Base-by-base conservation (phyloP, 1,140 invertebrate species). In the Aphelenchoides besseyi region DNA sequence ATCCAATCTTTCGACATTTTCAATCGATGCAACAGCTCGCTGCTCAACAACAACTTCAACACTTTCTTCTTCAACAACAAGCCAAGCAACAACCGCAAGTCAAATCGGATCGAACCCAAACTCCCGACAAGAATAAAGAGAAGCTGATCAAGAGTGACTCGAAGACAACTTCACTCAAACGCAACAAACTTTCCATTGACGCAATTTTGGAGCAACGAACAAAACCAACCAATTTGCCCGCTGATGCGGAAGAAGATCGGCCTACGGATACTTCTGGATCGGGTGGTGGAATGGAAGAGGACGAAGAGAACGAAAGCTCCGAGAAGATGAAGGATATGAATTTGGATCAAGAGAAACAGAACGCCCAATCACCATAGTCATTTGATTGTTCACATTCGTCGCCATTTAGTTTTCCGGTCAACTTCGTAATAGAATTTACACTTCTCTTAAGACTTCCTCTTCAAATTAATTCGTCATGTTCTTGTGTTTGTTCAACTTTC, bases 141-240 rank as follows among this genome's bases (percentile, higher is more conserved):
- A n/a, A 18, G 1, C 28, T 23, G 33, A 48, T 1, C 37, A 73
- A 32, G 8, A 72, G 1, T 28, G 71, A 74, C 28, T 59, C 18
- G 0, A 30, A 48, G 63, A 26, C 62, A 16, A 9, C 64, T 3
- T 28, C 26, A 37, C 69, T 57, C 16, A 75, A 77, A 52, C 52
- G 69, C 36, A 52, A 70, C 23, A 75, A 77, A n/a, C 52, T 72
- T 23, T 61, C 33, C 71, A 52, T 75, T 28, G 74, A 77, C 74
- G 71, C 69, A 61, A 74, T 75, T 16, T 30, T 73, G 12, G 52
- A 73, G n/a, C 30, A 33, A 32, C 36, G 55, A 30, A 54, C 33
- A n/a, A 73, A 35, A 53, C 26, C 36, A 41, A 26, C 32, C n/a
- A 32, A 18, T n/a, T 23, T 73, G 63, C 1, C n/a, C 5, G 68